A percentile compares a stretch with the other conserved stretches of the same genome.
These are phyloP conservation scores for Excalfactoria chinensis DNA, from an alignment of 2,113 vertebrate genomes.

Conservation along the genomic window DNA sequence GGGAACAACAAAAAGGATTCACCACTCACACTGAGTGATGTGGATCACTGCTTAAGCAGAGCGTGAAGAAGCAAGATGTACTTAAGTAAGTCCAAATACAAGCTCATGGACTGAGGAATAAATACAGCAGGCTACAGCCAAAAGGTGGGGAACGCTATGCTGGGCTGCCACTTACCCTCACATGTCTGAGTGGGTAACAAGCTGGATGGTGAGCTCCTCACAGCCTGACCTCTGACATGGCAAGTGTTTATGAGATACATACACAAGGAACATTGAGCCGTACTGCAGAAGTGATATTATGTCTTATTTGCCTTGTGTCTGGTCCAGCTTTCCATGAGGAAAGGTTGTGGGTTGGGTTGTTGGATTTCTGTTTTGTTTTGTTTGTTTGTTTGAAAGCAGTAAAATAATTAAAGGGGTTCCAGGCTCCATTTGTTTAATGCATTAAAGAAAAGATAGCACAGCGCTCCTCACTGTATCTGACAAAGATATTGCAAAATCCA, in stretches of 20 bases:
- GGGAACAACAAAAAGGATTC: background rate
- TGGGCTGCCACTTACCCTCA: background rate
- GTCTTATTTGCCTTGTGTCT: background rate
- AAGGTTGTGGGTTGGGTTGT: background rate
- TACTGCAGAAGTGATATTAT: background rate
- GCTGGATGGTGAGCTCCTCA: background rate
- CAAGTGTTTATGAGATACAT: background rate
- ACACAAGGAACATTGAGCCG: background rate
- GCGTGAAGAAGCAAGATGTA: background rate
- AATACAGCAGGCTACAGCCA: background rate
- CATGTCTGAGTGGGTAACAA: background rate
- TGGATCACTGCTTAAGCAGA: background rate
- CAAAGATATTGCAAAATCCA: slow-evolving; percentile 11
- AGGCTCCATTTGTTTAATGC: background rate
- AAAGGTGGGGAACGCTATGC: background rate
- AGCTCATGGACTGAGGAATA: background rate
- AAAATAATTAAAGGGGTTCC: background rate
- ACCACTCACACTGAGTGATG: background rate
- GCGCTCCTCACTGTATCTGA: background rate
- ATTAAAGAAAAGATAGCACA: background rate
- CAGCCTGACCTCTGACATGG: background rate
- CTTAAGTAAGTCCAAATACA: background rate
- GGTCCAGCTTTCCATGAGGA: background rate
- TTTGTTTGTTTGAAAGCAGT: background rate
- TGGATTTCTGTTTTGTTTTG: background rate